Conservation (phyloP, 2,888 invertebrate genomes). For the Pristionchus mayeri region DNA sequence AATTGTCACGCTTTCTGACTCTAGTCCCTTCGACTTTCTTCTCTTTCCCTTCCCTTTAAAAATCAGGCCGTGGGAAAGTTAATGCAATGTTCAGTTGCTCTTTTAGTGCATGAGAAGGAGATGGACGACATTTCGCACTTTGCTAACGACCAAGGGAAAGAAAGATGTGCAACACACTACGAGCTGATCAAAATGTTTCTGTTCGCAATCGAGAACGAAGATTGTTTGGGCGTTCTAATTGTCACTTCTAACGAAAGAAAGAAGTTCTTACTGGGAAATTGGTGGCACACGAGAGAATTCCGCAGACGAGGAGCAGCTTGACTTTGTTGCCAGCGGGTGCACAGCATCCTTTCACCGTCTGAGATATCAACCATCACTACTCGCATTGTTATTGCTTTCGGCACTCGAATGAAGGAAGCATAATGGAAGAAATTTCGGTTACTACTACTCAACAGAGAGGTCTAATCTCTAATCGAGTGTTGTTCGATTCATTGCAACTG, state of each 20-base stretch:
- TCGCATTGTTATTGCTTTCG: no score
- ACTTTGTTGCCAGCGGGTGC: constrained; percentile 49
- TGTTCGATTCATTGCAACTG: no score
- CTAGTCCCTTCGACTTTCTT: background rate
- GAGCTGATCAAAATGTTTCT: background rate
- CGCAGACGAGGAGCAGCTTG: constrained; percentile 42
- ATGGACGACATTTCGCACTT: background rate
- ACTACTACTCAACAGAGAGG: no score
- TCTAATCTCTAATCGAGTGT: no score
- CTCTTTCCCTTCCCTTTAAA: background rate
- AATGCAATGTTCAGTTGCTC: background rate
- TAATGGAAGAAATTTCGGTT: no score
- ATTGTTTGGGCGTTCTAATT: no score
- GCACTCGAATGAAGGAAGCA: no score
- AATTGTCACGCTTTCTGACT: background rate
- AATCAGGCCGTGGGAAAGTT: constrained; percentile 22
- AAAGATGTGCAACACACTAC: no score
- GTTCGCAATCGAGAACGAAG: no score
- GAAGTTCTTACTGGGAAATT: constrained; percentile 53
- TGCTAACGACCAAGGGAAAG: background rate
- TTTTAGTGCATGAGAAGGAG: constrained; percentile 16
- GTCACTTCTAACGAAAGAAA: no score
- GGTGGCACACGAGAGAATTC: constrained; percentile 37
- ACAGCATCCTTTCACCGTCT: constrained; percentile 37
- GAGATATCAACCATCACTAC: background rate